These are phyloP conservation scores for Chrysopa pallens DNA, from an alignment of 1,140 invertebrate genomes.

Conservation along the genomic window DNA sequence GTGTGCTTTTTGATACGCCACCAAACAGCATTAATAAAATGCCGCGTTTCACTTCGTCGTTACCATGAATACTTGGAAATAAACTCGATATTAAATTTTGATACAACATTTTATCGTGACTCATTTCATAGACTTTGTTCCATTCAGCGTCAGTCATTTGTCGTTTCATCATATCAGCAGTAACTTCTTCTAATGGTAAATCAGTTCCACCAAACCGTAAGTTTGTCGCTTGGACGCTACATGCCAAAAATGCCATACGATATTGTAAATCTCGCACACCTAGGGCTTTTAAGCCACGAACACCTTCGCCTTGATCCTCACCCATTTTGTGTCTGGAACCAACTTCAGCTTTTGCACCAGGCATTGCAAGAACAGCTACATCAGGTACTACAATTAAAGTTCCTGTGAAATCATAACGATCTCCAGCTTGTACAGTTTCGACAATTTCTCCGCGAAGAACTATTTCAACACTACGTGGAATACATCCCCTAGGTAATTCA, in stretches of 20 bases:
- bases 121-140: constrained; percentile 95
- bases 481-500: constrained; percentile 90
- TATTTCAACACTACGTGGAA: constrained; percentile 91
- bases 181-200: constrained; percentile 60
- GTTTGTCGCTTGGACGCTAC: constrained; percentile 74
- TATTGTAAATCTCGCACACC: constrained; percentile 95
- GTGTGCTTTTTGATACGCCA: constrained; percentile 89
- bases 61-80: constrained; percentile 95
- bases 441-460: constrained; percentile 93
- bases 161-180: constrained; percentile 75
- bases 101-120: constrained; percentile 80
- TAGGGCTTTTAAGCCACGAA: constrained; percentile 77
- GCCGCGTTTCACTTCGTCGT: constrained; percentile 93
- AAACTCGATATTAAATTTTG: constrained; percentile 81
- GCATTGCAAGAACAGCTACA: constrained; percentile 67
- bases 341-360: constrained; percentile 73
- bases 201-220: constrained; percentile 67
- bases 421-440: constrained; percentile 80
- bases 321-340: constrained; percentile 49
- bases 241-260: constrained; percentile 86
- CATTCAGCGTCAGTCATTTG: constrained; percentile 92
- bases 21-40: constrained; percentile 95
- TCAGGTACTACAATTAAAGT: constrained; percentile 97
- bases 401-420: constrained; percentile 89
- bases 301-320: constrained; percentile 62